phyloP scores from a whole-genome alignment of 2,888 invertebrate genomes.

The Pristionchus arcanus region DNA sequence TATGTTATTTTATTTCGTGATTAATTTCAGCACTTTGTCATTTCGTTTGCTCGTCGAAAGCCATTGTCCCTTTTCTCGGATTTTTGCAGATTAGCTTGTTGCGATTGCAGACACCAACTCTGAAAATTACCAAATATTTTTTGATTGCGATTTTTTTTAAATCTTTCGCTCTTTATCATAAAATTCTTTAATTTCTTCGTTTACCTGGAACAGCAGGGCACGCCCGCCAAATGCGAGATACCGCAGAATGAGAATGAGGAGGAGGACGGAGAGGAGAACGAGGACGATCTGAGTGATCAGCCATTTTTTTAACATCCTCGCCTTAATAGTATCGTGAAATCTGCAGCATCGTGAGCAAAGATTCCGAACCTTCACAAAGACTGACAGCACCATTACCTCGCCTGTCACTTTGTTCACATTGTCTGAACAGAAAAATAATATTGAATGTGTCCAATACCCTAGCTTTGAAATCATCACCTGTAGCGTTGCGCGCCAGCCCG shows the following conservation, averaged over 20 bases:
- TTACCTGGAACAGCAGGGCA: constrained; percentile 64
- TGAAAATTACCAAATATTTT: too few species aligned
- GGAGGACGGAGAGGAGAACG: constrained; percentile 42
- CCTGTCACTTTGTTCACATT: constrained; percentile 66
- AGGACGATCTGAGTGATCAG: constrained; percentile 35
- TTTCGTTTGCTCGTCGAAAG: too few species aligned
- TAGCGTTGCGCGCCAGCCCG: neutral
- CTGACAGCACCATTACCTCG: constrained; percentile 66
- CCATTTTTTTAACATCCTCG: neutral
- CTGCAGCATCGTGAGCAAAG: too few species aligned
- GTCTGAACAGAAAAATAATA: constrained; percentile 56
- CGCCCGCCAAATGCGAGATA: constrained; percentile 62
- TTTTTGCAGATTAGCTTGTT: too few species aligned
- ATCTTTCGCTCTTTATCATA: too few species aligned
- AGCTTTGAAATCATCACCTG: constrained; percentile 57
- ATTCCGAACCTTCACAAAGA: constrained; percentile 70
- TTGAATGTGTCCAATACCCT: neutral
- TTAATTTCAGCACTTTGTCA: too few species aligned
- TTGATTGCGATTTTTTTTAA: too few species aligned
- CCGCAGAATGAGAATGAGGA: constrained; percentile 44
- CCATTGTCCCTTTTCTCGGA: too few species aligned
- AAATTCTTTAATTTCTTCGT: too few species aligned
- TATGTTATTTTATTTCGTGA: too few species aligned
- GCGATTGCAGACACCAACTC: too few species aligned
- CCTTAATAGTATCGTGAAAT: too few species aligned